Evolutionary conservation across 2,797 vertebrate species (phyloP).

Genomic region (Sebastes dallii): DNA sequence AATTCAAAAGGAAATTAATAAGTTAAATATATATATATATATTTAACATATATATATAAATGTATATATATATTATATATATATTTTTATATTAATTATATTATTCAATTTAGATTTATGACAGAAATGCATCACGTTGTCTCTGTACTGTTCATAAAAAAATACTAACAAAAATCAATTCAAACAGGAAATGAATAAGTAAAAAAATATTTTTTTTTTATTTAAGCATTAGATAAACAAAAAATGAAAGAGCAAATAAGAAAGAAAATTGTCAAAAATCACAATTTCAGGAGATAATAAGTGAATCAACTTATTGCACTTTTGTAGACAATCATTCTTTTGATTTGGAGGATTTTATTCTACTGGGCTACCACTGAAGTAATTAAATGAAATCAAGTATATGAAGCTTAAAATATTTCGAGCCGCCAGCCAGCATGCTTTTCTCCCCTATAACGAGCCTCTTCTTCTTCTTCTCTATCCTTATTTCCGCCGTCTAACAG

Average conservation of each 20-base stretch:
- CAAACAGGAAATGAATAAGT: rapidly evolving
- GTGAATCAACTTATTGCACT: neutral
- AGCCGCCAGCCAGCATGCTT: constrained; percentile 19
- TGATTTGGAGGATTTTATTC: rapidly evolving
- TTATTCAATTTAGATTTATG: constrained; percentile 24
- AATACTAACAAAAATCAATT: neutral
- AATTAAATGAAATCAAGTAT: neutral
- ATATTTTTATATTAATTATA: neutral
- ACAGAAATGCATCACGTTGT: neutral
- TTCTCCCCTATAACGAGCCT: constrained; percentile 1
- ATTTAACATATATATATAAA: too few relatives aligned
- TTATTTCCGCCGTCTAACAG: constrained; percentile 53
- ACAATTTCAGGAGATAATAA: neutral
- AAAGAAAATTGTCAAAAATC: neutral
- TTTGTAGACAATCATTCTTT: neutral
- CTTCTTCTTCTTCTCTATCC: neutral
- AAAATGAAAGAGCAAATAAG: neutral
- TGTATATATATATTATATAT: too few relatives aligned
- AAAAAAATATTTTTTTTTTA: neutral
- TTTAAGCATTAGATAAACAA: neutral
- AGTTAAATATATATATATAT: too few relatives aligned
- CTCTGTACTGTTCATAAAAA: neutral
- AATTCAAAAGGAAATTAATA: too few relatives aligned
- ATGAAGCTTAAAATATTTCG: neutral
- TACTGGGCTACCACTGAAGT: neutral